phyloP scores from a whole-genome alignment of 92 coral and sea anemone genomes.

The Heliopora coerulea region DNA sequence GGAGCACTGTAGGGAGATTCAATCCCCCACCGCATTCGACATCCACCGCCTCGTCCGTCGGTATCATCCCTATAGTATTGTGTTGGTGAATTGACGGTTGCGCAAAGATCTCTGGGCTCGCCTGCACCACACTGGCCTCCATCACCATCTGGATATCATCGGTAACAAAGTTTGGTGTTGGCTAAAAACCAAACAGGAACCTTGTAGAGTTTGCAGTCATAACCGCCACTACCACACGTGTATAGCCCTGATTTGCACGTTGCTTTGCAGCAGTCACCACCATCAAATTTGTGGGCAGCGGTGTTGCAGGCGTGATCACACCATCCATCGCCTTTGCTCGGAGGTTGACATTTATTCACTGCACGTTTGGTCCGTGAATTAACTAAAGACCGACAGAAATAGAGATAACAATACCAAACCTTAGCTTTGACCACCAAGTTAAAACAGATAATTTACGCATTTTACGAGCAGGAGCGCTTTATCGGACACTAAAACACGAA shows the following conservation, averaged over 20 bases:
- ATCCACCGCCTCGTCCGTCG: conserved; percentile 26
- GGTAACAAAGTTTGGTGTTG: conserved; percentile 30
- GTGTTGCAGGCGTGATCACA: not conserved
- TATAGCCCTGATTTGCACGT: conserved; percentile 19
- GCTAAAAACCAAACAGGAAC: conserved; percentile 38
- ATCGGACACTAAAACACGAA: no score
- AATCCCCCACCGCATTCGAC: conserved; percentile 33
- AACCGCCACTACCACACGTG: conserved; percentile 37
- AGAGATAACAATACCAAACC: no score
- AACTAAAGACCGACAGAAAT: conserved; percentile 11
- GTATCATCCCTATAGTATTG: conserved; percentile 37
- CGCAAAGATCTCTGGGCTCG: conserved; percentile 6
- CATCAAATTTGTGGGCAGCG: conserved; percentile 18
- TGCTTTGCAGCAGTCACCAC: conserved; percentile 34
- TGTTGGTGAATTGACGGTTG: conserved; percentile 9
- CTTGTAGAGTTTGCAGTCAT: conserved; percentile 6
- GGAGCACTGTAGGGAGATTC: conserved; percentile 17
- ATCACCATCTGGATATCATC: conserved; percentile 19
- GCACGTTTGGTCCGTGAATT: conserved; percentile 23
- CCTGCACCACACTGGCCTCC: conserved; percentile 30
- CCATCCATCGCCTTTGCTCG: not conserved
- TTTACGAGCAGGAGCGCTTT: no score
- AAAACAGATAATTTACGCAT: no score
- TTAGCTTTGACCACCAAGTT: no score
- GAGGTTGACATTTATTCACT: not conserved